Base-by-base conservation (phyloP, 1,140 invertebrate species). In the Atopsyche davidsoni region DNA sequence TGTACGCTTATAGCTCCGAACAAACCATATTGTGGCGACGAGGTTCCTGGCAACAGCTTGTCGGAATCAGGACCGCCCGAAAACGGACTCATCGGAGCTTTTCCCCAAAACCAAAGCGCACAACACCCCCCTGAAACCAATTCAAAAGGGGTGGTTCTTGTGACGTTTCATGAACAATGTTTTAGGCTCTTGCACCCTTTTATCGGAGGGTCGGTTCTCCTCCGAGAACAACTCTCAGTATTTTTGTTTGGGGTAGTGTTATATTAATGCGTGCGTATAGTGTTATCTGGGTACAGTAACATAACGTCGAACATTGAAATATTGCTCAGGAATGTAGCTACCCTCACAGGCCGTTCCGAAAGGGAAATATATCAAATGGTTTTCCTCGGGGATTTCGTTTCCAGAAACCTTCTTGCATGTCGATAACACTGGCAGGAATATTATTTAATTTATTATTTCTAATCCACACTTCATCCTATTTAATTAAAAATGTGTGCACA, bases 171-270 rank as follows among this genome's bases (percentile, higher is more conserved):
- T n/a, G n/a, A n/a, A n/a, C n/a, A n/a, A n/a, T n/a, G n/a, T n/a
- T n/a, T n/a, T 14, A 22, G 42, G 42, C 28, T 21, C 19, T 47
- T 55, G 39, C 21, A 16, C 36, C 38, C 18, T 41, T 40, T 11
- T 19, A 6, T 25, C 6, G 14, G 19, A 24, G 10, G 40, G 19
- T 18, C 2, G 42, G 13, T 45, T 49, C 23, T 31, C 46, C 18
- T 53, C 46, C 43, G 43, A 42, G 48, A 51, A 57, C 40, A 52
- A 34, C 44, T 57, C 53, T 43, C 44, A 32, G 39, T 57, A 57
- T 57, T 57, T 53, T 53, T 57, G 55, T 57, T 57, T 57, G 51
- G 55, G 55, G 54, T 57, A 53, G 55, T 57, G 53, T 57, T 53
- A 53, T 57, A 57, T 57, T 57, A 57, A 57, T 57, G 55, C 51